Evolutionary conservation across 2,113 vertebrate species (phyloP).

Genomic region (Alaudala cheleensis): DNA sequence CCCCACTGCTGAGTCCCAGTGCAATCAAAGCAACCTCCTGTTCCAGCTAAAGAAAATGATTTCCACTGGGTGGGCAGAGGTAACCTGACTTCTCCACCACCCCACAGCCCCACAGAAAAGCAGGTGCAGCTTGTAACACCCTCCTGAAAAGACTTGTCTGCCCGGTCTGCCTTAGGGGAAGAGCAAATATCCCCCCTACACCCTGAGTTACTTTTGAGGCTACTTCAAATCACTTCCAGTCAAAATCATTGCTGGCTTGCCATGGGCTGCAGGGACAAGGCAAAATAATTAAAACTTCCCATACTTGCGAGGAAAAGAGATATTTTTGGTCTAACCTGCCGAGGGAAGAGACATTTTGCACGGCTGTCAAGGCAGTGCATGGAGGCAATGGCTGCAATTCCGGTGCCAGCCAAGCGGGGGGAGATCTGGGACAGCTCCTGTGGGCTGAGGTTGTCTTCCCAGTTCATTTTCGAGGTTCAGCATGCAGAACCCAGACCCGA

Average conservation of each 20-base stretch:
- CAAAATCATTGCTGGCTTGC: rapidly evolving
- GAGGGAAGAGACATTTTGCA: background rate
- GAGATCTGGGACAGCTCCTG: background rate
- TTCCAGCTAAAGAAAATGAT: background rate
- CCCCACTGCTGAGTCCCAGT: background rate
- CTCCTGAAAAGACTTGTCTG: background rate
- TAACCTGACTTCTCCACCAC: background rate
- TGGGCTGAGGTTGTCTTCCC: background rate
- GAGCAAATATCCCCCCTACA: background rate
- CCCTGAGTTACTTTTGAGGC: background rate
- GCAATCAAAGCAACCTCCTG: background rate
- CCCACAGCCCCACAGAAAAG: background rate
- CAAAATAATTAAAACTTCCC: background rate
- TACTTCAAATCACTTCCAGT: background rate
- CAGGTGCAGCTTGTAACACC: background rate
- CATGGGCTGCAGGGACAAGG: background rate
- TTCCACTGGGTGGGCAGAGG: background rate
- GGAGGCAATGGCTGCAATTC: background rate
- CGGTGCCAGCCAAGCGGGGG: background rate
- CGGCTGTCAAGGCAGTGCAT: background rate
- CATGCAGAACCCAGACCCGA: background rate
- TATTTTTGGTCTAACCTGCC: background rate
- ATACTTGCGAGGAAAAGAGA: background rate
- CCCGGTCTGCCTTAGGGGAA: background rate
- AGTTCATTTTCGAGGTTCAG: background rate